Percentiles rank a stretch among this genome's conserved stretches.
phyloP scores from a whole-genome alignment of 2,113 vertebrate species.

The Hippocampus barbouri region DNA sequence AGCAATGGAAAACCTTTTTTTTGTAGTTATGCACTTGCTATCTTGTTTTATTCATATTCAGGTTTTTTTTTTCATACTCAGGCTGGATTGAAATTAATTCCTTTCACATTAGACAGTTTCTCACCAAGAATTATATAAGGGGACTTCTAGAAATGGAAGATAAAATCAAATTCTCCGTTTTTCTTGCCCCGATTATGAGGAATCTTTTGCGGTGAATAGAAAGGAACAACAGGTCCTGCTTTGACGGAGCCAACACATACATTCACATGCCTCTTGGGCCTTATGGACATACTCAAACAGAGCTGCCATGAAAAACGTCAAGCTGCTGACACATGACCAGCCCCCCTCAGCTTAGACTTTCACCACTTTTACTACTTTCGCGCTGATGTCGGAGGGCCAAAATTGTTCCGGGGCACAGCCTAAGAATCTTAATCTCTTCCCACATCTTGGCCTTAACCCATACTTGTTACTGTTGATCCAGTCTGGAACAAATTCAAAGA shows the following conservation, averaged over 20 bases:
- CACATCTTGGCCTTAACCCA: conserved; percentile 35
- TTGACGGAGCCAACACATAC: background rate
- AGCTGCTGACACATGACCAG: background rate
- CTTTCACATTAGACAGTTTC: conserved; percentile 19
- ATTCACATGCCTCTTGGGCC: background rate
- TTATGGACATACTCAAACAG: background rate
- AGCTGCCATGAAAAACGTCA: background rate
- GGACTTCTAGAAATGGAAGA: conserved; percentile 13
- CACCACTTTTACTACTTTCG: background rate
- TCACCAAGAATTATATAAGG: conserved; percentile 31
- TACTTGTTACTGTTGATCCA: conserved; percentile 15
- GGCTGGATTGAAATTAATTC: conserved; percentile 30
- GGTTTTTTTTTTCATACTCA: background rate
- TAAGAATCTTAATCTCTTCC: conserved; percentile 35
- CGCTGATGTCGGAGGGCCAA: conserved; percentile 6
- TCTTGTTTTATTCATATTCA: background rate
- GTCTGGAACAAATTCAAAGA: conserved; percentile 3
- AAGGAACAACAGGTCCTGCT: background rate
- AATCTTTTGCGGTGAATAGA: background rate
- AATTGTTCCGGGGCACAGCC: conserved; percentile 26
- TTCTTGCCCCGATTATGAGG: conserved; percentile 6
- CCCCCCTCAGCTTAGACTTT: background rate
- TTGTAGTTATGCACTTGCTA: conserved; percentile 8
- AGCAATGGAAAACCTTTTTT: background rate
- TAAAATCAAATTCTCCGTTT: background rate